Evolutionary conservation across 2,888 invertebrate species (phyloP).

Genomic region (Phyllotreta cruciferae): DNA sequence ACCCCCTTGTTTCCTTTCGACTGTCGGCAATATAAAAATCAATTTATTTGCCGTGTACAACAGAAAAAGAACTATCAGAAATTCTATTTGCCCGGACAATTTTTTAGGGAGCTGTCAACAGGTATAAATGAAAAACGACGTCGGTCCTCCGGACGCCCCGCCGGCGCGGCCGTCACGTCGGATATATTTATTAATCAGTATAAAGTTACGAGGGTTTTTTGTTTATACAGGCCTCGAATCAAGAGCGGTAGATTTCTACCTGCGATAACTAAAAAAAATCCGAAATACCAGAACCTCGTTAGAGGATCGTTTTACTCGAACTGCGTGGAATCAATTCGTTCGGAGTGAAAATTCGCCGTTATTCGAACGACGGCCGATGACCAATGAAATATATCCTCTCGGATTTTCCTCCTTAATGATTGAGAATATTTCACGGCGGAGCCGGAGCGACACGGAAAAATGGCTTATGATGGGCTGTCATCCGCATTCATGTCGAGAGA

Average conservation of each 20-base stretch:
- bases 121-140: conserved; percentile 38
- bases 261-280: conserved; percentile 23
- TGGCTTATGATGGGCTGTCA: conserved; percentile 27
- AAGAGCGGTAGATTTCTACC: conserved; percentile 36
- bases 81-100: conserved; percentile 20
- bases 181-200: conserved; percentile 39
- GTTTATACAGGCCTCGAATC: conserved; percentile 25
- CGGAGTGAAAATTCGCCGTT: too few species aligned
- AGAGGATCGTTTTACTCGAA: too few species aligned
- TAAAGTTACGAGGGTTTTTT: conserved; percentile 33
- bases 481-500: conserved; percentile 19
- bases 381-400: too few species aligned
- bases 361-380: too few species aligned
- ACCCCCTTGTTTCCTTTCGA: not conserved
- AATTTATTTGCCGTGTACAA: conserved; percentile 10
- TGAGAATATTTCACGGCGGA: conserved; percentile 19
- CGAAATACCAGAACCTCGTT: too few species aligned
- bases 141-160: conserved; percentile 28
- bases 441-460: conserved; percentile 18
- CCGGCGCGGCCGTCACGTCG: conserved; percentile 29
- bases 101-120: conserved; percentile 37
- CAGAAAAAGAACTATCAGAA: conserved; percentile 16
- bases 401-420: conserved; percentile 9
- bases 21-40: conserved; percentile 13
- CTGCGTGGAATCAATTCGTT: too few species aligned